Conservation (phyloP, 2,888 invertebrate genomes). For the Tholera decimalis region DNA sequence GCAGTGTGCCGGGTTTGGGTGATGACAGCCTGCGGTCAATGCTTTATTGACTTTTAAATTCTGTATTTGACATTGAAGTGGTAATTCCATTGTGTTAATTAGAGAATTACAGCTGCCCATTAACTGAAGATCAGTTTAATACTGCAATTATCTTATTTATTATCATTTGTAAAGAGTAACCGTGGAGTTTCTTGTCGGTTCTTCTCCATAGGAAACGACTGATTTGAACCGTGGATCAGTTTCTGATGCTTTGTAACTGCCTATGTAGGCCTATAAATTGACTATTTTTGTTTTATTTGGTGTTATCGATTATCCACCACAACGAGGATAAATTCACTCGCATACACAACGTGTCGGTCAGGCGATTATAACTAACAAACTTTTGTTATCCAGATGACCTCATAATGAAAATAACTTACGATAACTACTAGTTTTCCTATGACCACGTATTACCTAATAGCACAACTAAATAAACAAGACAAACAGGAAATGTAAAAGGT, state of each 20-base stretch:
- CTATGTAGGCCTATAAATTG: too few relatives aligned
- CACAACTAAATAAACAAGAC: slow-evolving; percentile 53
- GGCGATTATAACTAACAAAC: neutral
- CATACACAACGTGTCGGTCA: slow-evolving; percentile 1
- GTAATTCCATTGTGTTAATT: neutral
- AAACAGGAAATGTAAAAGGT: slow-evolving; percentile 61
- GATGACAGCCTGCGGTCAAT: neutral
- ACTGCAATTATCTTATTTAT: too few relatives aligned
- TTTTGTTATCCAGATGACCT: slow-evolving; percentile 17
- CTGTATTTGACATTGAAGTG: slow-evolving; percentile 1
- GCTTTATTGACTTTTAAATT: slow-evolving; percentile 17
- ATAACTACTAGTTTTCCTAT: slow-evolving; percentile 45
- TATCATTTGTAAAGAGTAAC: too few relatives aligned
- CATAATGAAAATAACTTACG: slow-evolving; percentile 17
- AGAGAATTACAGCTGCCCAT: too few relatives aligned
- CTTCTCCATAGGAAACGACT: too few relatives aligned
- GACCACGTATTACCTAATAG: slow-evolving; percentile 51
- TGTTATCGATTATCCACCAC: neutral
- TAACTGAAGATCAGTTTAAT: too few relatives aligned
- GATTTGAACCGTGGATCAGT: too few relatives aligned
- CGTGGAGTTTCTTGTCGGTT: too few relatives aligned
- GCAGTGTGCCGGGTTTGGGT: neutral
- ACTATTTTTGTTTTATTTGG: too few relatives aligned
- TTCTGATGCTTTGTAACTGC: too few relatives aligned
- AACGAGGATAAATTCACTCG: slow-evolving; percentile 16